A percentile compares a stretch with the other conserved stretches of the same genome.
phyloP scores from a whole-genome alignment of 2,797 vertebrate species.

The Cossypha dichroa region DNA sequence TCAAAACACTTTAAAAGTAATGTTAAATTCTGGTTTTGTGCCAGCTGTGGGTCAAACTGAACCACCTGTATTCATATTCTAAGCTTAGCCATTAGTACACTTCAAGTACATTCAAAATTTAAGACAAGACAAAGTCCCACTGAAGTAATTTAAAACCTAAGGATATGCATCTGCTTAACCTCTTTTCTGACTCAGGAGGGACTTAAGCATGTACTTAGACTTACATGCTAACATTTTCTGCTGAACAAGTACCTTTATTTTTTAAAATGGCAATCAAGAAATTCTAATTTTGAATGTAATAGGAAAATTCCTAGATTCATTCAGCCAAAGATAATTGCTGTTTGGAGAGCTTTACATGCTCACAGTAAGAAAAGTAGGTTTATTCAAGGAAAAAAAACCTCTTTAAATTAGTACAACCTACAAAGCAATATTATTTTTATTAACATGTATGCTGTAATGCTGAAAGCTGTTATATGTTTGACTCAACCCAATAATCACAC shows the following conservation, averaged over 20 bases:
- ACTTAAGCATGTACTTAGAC: background rate
- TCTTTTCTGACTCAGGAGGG: background rate
- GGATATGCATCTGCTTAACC: background rate
- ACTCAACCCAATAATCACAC: conserved; percentile 17
- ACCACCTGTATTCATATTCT: background rate
- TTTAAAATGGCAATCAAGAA: background rate
- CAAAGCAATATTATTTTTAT: conserved; percentile 23
- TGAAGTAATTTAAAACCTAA: background rate
- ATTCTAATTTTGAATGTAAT: conserved; percentile 34
- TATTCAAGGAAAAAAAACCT: background rate
- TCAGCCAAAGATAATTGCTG: conserved; percentile 58
- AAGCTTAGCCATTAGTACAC: background rate
- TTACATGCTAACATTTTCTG: background rate
- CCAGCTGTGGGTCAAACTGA: background rate
- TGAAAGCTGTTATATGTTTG: background rate
- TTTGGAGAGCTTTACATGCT: conserved; percentile 8
- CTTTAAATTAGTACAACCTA: background rate
- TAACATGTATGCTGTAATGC: background rate
- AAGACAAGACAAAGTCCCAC: background rate
- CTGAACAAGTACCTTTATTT: conserved; percentile 25
- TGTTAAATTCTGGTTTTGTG: background rate
- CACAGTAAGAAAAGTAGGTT: background rate
- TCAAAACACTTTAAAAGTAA: conserved; percentile 46
- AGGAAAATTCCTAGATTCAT: conserved; percentile 47
- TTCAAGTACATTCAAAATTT: background rate